Evolutionary conservation across 92 coral and sea anemone species (phyloP).

Genomic region (Umimayanthus kanabou): DNA sequence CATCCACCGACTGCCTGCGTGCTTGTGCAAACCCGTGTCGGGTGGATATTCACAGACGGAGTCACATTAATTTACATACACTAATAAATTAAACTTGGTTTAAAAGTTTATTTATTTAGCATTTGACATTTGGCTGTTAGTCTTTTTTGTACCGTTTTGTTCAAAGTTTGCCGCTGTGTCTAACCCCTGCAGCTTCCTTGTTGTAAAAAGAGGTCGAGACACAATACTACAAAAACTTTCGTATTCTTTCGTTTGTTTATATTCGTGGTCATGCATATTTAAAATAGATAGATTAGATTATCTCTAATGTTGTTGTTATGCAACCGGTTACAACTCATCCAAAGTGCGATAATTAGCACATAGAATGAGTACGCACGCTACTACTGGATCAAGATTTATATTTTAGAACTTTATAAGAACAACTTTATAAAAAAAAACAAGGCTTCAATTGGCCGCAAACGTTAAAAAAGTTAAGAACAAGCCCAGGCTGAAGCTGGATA

Average conservation of each 20-base stretch:
- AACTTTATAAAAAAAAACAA: too few relatives aligned
- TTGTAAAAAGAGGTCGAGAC: not conserved
- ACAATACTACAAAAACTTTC: not conserved
- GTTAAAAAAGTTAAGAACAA: too few relatives aligned
- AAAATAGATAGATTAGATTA: too few relatives aligned
- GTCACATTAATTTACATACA: constrained; percentile 9
- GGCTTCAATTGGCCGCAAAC: too few relatives aligned
- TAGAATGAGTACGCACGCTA: too few relatives aligned
- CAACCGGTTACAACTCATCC: too few relatives aligned
- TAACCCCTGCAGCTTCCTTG: constrained; percentile 3
- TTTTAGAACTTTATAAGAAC: too few relatives aligned
- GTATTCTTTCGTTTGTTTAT: not conserved
- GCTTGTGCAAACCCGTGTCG: not conserved
- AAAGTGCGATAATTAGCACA: too few relatives aligned
- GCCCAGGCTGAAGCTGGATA: too few relatives aligned
- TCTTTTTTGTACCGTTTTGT: constrained; percentile 23
- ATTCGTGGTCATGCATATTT: too few relatives aligned
- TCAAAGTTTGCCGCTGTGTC: not conserved
- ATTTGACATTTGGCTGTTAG: not conserved
- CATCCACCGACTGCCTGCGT: not conserved
- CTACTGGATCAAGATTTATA: too few relatives aligned
- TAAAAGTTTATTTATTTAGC: not conserved
- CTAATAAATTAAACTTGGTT: not conserved
- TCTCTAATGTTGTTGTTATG: too few relatives aligned
- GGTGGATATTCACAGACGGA: not conserved